phyloP scores from a whole-genome alignment of 1,140 invertebrate genomes.

The Conus ventricosus region DNA sequence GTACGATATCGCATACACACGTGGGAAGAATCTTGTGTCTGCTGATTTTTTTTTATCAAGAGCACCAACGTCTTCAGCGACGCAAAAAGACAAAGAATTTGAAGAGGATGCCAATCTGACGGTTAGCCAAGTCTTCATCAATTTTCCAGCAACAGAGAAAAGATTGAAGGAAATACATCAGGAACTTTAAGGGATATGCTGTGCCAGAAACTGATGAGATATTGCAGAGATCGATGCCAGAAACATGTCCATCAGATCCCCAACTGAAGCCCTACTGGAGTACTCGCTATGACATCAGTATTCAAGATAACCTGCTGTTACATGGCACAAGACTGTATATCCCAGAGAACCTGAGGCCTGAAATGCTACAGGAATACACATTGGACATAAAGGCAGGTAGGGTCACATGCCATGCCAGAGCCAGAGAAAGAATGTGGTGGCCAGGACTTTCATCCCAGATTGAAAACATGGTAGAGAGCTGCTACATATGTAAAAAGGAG shows the following conservation, averaged over 20 bases:
- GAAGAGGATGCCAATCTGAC: background rate
- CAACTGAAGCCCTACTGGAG: background rate
- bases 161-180: background rate
- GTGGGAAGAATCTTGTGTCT: background rate
- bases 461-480: background rate
- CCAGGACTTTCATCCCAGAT: background rate
- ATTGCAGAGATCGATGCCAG: background rate
- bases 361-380: background rate
- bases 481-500: background rate
- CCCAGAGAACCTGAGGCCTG: background rate
- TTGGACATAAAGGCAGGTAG: background rate
- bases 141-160: background rate
- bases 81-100: background rate
- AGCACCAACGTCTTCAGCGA: background rate
- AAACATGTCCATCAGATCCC: background rate
- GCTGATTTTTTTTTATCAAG: background rate
- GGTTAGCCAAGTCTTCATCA: background rate
- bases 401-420: background rate
- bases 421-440: background rate
- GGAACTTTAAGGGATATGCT: background rate
- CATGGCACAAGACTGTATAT: background rate
- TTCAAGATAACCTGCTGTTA: background rate
- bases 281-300: background rate
- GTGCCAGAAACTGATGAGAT: background rate
- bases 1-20: background rate